Evolutionary conservation across 2,113 vertebrate genomes (phyloP).

Genomic region (Alosa alosa): DNA sequence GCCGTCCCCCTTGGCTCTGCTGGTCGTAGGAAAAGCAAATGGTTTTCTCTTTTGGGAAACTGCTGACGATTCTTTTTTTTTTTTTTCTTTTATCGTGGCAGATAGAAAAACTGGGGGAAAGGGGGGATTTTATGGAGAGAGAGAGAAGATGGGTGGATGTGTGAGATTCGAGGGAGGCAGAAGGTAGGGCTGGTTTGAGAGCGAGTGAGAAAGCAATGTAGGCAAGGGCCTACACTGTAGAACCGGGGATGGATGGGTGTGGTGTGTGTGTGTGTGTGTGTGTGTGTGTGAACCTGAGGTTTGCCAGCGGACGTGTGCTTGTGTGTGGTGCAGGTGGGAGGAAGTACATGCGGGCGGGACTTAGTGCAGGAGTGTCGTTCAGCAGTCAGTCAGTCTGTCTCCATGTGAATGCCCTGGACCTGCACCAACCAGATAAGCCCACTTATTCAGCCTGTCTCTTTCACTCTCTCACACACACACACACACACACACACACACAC

Average conservation of each 20-base stretch:
- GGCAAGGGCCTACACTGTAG: neutral
- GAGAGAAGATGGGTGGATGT: slow-evolving; percentile 13
- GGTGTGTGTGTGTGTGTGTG: neutral
- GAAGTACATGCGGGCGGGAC: slow-evolving; percentile 6
- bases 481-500: slow-evolving; percentile 37
- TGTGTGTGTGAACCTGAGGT: slow-evolving; percentile 11
- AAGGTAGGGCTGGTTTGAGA: neutral
- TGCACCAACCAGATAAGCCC: slow-evolving; percentile 62
- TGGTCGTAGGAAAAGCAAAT: slow-evolving; percentile 28
- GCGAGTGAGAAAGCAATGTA: neutral
- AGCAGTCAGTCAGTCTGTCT: neutral
- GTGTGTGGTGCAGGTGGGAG: slow-evolving; percentile 32
- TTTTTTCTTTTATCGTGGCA: slow-evolving; percentile 15
- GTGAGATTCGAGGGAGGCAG: neutral
- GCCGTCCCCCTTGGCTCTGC: neutral
- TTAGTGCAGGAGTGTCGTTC: neutral
- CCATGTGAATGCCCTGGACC: slow-evolving; percentile 45
- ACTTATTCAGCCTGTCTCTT: slow-evolving; percentile 38
- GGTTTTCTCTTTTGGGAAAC: slow-evolving; percentile 24
- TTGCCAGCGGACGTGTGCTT: neutral
- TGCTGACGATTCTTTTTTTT: slow-evolving; percentile 1
- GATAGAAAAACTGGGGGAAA: neutral
- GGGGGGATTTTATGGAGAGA: slow-evolving; percentile 13
- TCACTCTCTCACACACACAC: slow-evolving; percentile 23
- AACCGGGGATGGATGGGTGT: neutral